Evolutionary conservation across 2,888 invertebrate genomes (phyloP).

Genomic region (Tinea semifulvella): DNA sequence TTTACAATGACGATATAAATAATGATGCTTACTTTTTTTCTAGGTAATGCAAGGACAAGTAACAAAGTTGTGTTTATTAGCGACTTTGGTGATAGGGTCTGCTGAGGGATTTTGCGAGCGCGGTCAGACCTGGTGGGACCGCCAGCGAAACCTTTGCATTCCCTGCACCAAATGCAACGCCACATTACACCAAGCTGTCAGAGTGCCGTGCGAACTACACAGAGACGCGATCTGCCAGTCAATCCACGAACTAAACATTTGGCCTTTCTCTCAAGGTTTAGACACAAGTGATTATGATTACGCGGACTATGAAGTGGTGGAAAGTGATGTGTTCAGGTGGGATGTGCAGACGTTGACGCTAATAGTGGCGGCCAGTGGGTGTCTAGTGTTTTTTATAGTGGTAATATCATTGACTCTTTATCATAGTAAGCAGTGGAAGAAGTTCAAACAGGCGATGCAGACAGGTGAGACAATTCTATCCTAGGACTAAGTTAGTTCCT

Average conservation of each 20-base stretch:
- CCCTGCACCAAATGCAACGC: slow-evolving; percentile 77
- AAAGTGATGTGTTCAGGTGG: slow-evolving; percentile 62
- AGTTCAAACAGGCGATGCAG: slow-evolving; percentile 79
- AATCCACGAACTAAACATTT: slow-evolving; percentile 70
- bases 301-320: slow-evolving; percentile 51
- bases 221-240: slow-evolving; percentile 79
- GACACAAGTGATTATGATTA: slow-evolving; percentile 38
- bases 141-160: slow-evolving; percentile 69
- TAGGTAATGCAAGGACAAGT: slow-evolving; percentile 61
- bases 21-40: slow-evolving; percentile 18
- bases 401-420: slow-evolving; percentile 79
- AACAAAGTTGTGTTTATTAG: slow-evolving; percentile 46
- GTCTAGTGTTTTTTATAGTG: slow-evolving; percentile 81
- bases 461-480: slow-evolving; percentile 73
- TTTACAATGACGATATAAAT: too few species aligned
- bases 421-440: slow-evolving; percentile 82
- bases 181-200: slow-evolving; percentile 64
- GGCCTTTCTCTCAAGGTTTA: slow-evolving; percentile 55
- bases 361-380: slow-evolving; percentile 77
- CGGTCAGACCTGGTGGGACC: slow-evolving; percentile 76
- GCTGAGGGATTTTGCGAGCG: slow-evolving; percentile 49
- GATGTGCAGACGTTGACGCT: slow-evolving; percentile 80
- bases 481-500: too few species aligned
- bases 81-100: slow-evolving; percentile 43
- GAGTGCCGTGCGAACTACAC: slow-evolving; percentile 78